A percentile compares a stretch with the other conserved stretches of the same genome.
phyloP scores from a whole-genome alignment of 2,113 vertebrate species.

The Marcusenius ussheri region DNA sequence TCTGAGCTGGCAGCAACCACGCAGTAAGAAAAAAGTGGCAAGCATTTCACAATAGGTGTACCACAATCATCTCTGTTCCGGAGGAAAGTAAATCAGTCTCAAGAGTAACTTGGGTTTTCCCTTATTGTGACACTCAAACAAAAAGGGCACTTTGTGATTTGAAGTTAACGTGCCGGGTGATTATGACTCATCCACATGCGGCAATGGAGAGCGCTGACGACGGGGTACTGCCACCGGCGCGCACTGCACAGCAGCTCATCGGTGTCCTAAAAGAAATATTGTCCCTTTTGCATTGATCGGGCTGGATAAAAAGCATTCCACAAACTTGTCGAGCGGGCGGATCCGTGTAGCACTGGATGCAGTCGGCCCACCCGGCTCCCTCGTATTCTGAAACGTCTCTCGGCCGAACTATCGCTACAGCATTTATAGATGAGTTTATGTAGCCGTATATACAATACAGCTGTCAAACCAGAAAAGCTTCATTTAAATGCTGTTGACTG shows the following conservation, averaged over 20 bases:
- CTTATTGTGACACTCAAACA: background rate
- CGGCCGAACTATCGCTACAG: background rate
- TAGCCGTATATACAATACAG: background rate
- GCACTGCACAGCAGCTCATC: background rate
- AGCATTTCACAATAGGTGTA: background rate
- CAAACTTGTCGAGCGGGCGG: background rate
- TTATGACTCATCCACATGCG: background rate
- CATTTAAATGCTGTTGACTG: background rate
- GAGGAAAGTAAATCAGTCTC: background rate
- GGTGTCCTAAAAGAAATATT: background rate
- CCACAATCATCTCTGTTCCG: background rate
- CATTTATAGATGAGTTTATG: background rate
- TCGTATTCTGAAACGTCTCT: background rate
- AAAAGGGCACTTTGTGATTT: background rate
- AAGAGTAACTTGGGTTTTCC: background rate
- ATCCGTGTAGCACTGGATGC: background rate
- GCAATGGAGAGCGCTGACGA: background rate
- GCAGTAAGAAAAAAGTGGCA: background rate
- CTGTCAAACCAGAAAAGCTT: background rate
- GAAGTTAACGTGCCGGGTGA: background rate
- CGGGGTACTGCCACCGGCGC: background rate
- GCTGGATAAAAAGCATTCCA: background rate
- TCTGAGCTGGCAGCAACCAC: background rate
- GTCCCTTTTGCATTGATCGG: background rate
- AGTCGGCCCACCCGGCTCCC: background rate